Percentiles rank a stretch among this genome's conserved stretches.
phyloP scores from a whole-genome alignment of 2,797 vertebrate genomes.

The Antennarius maculatus region DNA sequence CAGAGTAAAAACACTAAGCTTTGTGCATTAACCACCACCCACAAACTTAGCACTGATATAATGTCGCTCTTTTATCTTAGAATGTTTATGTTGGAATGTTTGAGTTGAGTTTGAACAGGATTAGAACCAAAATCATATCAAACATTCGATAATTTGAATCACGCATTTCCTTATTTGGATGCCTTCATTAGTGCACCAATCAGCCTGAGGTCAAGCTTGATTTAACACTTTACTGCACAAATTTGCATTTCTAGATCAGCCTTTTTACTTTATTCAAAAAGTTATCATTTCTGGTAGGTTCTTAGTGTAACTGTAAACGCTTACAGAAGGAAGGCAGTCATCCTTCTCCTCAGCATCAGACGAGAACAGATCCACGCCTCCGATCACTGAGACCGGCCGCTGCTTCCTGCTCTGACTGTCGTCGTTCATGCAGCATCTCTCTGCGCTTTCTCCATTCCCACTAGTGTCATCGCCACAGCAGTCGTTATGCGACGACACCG shows the following conservation, averaged over 20 bases:
- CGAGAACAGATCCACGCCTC: conserved; percentile 84
- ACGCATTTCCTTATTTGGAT: background rate
- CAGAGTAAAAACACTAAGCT: too few relatives aligned
- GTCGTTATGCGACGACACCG: conserved; percentile 38
- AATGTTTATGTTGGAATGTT: too few relatives aligned
- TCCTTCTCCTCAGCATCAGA: conserved; percentile 84
- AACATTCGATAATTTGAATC: background rate
- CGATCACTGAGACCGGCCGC: conserved; percentile 91
- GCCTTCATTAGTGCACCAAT: background rate
- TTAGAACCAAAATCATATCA: background rate
- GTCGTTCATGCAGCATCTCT: conserved; percentile 45
- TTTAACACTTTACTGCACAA: background rate
- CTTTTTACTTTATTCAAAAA: background rate
- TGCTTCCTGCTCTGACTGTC: conserved; percentile 73
- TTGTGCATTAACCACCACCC: background rate
- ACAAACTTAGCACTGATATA: background rate
- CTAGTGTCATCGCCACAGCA: conserved; percentile 21
- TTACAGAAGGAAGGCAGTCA: conserved; percentile 89
- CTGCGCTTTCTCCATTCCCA: conserved; percentile 39
- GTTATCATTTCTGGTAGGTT: background rate
- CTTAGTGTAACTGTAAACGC: conserved; percentile 43
- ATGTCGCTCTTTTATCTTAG: background rate
- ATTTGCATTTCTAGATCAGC: background rate
- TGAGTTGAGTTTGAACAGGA: background rate
- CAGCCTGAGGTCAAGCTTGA: background rate